phyloP scores from a whole-genome alignment of 2,888 invertebrate genomes.

The Andrena marginata region DNA sequence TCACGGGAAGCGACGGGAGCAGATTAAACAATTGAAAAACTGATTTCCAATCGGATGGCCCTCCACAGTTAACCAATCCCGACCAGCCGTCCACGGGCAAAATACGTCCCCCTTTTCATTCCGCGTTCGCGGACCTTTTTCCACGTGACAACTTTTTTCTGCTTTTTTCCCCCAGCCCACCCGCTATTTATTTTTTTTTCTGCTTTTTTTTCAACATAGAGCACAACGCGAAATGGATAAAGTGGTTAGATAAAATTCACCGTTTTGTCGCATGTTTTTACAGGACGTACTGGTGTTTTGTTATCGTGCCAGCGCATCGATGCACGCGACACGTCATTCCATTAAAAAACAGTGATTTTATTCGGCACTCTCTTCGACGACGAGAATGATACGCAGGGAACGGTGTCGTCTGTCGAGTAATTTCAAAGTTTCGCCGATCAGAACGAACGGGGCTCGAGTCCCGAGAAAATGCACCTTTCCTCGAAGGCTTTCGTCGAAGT shows the following conservation, averaged over 20 bases:
- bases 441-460: not conserved
- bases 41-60: constrained; percentile 33
- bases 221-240: constrained; percentile 2
- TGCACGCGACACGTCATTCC: not conserved
- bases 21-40: constrained; percentile 63
- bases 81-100: not conserved
- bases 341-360: not conserved
- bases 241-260: constrained; percentile 27
- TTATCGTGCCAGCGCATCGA: not conserved
- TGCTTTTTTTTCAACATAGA: constrained; percentile 26
- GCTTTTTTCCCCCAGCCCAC: not conserved
- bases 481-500: not conserved
- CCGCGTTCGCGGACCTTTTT: not conserved
- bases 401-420: not conserved
- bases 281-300: not conserved
- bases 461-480: not conserved
- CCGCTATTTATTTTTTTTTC: not conserved
- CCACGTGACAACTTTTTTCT: not conserved
- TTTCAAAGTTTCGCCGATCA: not conserved
- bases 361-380: not conserved
- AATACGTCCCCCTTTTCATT: constrained; percentile 20
- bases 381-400: not conserved
- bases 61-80: constrained; percentile 3
- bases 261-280: constrained; percentile 9
- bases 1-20: constrained; percentile 20